Evolutionary conservation across 64 coral and sea anemone genomes (phyloP), one percentile per base, ranked within the genome.

Genomic region (Actinia tenebrosa): DNA sequence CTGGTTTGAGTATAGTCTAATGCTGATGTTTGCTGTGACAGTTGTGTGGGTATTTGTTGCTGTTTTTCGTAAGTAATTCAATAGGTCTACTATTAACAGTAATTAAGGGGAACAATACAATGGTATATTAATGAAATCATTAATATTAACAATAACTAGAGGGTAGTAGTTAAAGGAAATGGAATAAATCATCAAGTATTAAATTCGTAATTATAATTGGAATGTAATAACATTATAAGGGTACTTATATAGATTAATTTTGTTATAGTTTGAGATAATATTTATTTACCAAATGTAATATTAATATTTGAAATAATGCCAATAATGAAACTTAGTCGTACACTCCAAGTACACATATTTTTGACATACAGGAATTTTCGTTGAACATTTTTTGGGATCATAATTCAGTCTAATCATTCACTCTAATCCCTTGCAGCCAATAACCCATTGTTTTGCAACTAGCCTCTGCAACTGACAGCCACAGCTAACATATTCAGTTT

Each of bases 401-500:
- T 81, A 53, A 50, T 16, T 50, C 3, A 26, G 71, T 75, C 79
- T 81, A 80, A 80, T 23, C 0, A 80, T 47, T 53, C 79, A 80
- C 79, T n/a, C 79, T 80, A 81, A 81, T 53, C 50, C 79, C 79
- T 50, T 53, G 79, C 79, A 81, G 43, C 50, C 19, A 81, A 81
- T 81, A 81, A 81, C 50, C 45, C 25, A 14, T 81, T 81, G 79
- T 50, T 81, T 81, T 81, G 79, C 79, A 53, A 81, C 18, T 30
- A 75, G 69, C n/a, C 69, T 50, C 79, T 53, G 56, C 72, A 80
- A 86, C 72, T 91, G 30, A 84, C 25, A 25, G 42, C 61, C 84
- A 92, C 79, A 84, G 82, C 82, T 92, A 92, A 96, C 91, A 93
- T 71, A 82, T 96, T 96, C 86, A 96, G 94, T 96, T 96, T 96